phyloP scores from a whole-genome alignment of 1,140 invertebrate species.

The Lepidurus packardi region DNA sequence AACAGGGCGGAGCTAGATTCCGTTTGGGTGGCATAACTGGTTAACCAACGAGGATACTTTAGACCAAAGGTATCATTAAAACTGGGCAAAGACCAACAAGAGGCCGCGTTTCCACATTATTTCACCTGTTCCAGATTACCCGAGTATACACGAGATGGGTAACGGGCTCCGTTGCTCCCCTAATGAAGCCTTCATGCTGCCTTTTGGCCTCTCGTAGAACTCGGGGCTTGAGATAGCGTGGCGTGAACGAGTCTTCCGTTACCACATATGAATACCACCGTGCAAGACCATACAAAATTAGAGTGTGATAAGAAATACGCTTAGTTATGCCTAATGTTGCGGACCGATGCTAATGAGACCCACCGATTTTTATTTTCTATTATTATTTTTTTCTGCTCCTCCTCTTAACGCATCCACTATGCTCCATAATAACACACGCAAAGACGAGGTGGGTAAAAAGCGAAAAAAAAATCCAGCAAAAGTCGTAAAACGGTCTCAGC shows the following conservation, averaged over 20 bases:
- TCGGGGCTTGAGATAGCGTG: too few relatives aligned
- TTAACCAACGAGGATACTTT: constrained; percentile 19
- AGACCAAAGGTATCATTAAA: constrained; percentile 16
- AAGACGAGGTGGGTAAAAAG: too few relatives aligned
- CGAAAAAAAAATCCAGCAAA: neutral
- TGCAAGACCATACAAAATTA: neutral
- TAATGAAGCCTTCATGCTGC: too few relatives aligned
- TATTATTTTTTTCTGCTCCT: too few relatives aligned
- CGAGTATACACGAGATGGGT: too few relatives aligned
- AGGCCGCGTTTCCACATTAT: neutral
- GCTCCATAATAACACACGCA: too few relatives aligned
- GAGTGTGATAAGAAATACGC: neutral
- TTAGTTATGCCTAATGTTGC: constrained; percentile 3
- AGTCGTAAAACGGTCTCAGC: neutral
- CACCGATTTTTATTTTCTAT: neutral
- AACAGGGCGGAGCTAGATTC: neutral
- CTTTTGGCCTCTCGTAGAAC: too few relatives aligned
- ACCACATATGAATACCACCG: neutral
- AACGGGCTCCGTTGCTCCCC: too few relatives aligned
- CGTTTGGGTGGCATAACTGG: constrained; percentile 14
- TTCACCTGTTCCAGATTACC: too few relatives aligned
- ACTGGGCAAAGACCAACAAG: neutral
- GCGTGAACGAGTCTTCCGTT: too few relatives aligned
- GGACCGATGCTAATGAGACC: constrained; percentile 16
- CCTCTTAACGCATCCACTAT: too few relatives aligned